Conservation (phyloP, 2,888 invertebrate genomes). For the Orthonychiurus folsomi region DNA sequence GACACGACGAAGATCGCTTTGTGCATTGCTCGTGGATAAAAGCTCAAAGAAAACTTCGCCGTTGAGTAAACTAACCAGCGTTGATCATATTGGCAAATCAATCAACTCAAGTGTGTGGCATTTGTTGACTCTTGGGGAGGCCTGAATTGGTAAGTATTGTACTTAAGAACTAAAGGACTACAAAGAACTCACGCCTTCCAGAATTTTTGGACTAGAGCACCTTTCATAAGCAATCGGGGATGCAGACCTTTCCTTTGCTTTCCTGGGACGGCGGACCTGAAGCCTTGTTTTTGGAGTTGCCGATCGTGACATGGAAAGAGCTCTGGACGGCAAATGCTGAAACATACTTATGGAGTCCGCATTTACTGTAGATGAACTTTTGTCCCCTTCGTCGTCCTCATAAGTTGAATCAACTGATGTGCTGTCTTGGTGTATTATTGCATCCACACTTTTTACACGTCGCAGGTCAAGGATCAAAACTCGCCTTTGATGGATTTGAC, state of each 20-base stretch:
- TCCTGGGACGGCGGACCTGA: constrained; percentile 14
- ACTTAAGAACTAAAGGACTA: background rate
- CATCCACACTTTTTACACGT: constrained; percentile 43
- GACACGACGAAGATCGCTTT: too few relatives aligned
- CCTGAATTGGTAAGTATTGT: too few relatives aligned
- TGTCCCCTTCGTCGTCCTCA: constrained; percentile 33
- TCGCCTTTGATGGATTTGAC: constrained; percentile 47
- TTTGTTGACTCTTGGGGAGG: too few relatives aligned
- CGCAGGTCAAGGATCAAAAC: constrained; percentile 64
- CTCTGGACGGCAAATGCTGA: constrained; percentile 30
- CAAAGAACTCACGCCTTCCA: constrained; percentile 35
- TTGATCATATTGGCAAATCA: too few relatives aligned
- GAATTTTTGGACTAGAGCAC: constrained; percentile 37
- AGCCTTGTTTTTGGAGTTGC: constrained; percentile 28
- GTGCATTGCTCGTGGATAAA: too few relatives aligned
- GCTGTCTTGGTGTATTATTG: constrained; percentile 35
- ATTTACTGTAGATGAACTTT: constrained; percentile 29
- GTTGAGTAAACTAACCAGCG: too few relatives aligned
- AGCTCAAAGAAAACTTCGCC: too few relatives aligned
- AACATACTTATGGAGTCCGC: constrained; percentile 32
- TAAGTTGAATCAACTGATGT: constrained; percentile 34
- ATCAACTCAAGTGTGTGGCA: too few relatives aligned
- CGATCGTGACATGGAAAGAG: constrained; percentile 34
- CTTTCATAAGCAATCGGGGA: constrained; percentile 35
- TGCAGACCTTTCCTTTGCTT: constrained; percentile 29